Percentiles rank a stretch among this genome's conserved stretches.
phyloP scores from a whole-genome alignment of 2,888 invertebrate genomes.

The Linnaemya vulpina region DNA sequence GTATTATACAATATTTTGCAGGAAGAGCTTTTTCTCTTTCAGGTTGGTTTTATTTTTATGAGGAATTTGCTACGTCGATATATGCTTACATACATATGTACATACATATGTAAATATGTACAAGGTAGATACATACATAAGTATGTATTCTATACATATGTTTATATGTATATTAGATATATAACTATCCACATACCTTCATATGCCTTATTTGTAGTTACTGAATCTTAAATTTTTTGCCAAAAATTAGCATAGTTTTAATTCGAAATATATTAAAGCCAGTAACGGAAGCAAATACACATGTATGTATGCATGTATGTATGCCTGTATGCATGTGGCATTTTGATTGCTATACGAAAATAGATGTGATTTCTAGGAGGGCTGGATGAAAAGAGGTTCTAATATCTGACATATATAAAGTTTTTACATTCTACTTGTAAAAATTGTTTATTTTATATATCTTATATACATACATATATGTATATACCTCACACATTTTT shows the following conservation, averaged over 20 bases:
- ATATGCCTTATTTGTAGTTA: conserved; percentile 20
- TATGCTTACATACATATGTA: too few relatives aligned
- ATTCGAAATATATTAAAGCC: conserved; percentile 45
- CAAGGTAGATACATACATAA: too few relatives aligned
- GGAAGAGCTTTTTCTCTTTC: conserved; percentile 6
- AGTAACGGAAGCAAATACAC: conserved; percentile 47
- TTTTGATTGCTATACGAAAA: neutral
- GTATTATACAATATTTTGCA: too few relatives aligned
- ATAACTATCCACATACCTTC: too few relatives aligned
- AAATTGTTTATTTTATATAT: too few relatives aligned
- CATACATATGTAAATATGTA: too few relatives aligned
- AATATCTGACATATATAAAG: neutral
- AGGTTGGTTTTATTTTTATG: neutral
- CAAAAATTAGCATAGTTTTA: conserved; percentile 39
- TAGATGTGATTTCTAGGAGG: neutral
- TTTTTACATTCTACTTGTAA: too few relatives aligned
- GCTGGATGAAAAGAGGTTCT: neutral
- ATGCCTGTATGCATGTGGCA: neutral
- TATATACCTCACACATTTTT: too few relatives aligned
- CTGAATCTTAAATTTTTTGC: neutral
- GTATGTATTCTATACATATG: too few relatives aligned
- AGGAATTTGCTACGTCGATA: neutral
- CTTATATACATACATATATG: too few relatives aligned
- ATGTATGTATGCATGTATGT: neutral
- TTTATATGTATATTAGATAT: too few relatives aligned